Evolutionary conservation across 2,888 invertebrate species (phyloP), one percentile per base, ranked within the genome.

Genomic region (Hermaeophaga mercurialis): DNA sequence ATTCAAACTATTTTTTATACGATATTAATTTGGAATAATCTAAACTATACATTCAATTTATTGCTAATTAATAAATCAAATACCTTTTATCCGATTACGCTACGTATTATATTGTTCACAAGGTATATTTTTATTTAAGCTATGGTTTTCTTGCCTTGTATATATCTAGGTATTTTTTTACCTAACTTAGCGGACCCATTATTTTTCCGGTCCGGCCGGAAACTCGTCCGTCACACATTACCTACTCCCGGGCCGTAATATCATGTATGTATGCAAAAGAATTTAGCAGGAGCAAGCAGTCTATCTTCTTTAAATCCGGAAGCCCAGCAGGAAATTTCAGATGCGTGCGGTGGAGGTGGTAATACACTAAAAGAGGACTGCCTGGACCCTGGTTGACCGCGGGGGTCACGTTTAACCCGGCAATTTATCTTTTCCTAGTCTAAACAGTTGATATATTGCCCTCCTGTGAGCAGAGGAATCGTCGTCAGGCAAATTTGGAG

Each of bases 271-370:
- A 59, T 55, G 52, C 45, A 46, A 59, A 59, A 59, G 55, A 55
- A 58, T 54, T 28, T 47, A 41, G 19, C 28, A 15, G 34, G 33
- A 9, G 41, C 24, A 36, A 36, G 56, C 56, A 54, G 58, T 62
- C 50, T 58, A 63, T 63, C 62, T 63, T 58, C 54, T 56, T 39
- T 24, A 33, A 52, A 56, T 59, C 70, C 71, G 72, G 72, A 73
- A 72, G 61, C 68, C 64, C 39, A 34, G 69, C 70, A 68, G 72
- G 72, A 70, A 72, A 64, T 68, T 68, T 64, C 64, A 63, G 65
- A 69, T 68, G 64, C 63, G 68, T 67, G 68, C 65, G 62, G 63
- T 43, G 43, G 24, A 43, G 43, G 43, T 65, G 57, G 44, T 47
- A 52, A 54, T 60, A 57, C 47, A 54, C 50, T 46, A 50, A 52